Percentiles rank a stretch among this genome's conserved stretches.
Conservation (phyloP, 2,888 invertebrate species). For the Mimas tiliae region DNA sequence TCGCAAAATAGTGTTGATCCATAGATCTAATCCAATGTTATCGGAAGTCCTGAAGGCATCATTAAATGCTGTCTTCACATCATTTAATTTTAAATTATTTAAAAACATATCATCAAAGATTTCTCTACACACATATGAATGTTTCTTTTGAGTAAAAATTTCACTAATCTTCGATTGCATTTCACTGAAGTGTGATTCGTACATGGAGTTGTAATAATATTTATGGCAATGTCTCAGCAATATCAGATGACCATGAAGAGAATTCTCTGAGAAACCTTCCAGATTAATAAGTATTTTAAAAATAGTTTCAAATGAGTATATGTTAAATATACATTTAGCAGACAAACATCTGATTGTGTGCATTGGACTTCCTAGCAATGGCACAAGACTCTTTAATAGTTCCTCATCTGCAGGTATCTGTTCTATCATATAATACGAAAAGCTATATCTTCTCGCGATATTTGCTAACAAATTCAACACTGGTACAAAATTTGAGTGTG, state of each 20-base stretch:
- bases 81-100: constrained; percentile 33
- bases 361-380: constrained; percentile 72
- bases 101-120: constrained; percentile 54
- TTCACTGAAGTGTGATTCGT: constrained; percentile 38
- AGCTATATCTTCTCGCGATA: constrained; percentile 69
- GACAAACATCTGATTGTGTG: constrained; percentile 72
- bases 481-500: constrained; percentile 75
- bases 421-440: constrained; percentile 49
- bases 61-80: constrained; percentile 49
- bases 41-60: constrained; percentile 46
- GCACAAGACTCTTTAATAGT: constrained; percentile 55
- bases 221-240: constrained; percentile 55
- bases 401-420: constrained; percentile 43
- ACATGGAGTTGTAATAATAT: constrained; percentile 41
- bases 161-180: constrained; percentile 45
- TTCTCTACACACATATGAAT: constrained; percentile 63
- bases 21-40: constrained; percentile 58
- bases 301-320: constrained; percentile 58
- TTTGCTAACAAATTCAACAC: constrained; percentile 73
- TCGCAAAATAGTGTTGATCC: constrained; percentile 58
- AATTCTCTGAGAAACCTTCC: constrained; percentile 58
- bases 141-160: constrained; percentile 40
- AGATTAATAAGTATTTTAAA: constrained; percentile 44
- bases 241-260: constrained; percentile 67
- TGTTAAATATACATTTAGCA: constrained; percentile 72